Percentiles rank a stretch among this genome's conserved stretches.
Evolutionary conservation across 2,113 vertebrate genomes (phyloP).

Genomic region (Microcebus ravelobensis): DNA sequence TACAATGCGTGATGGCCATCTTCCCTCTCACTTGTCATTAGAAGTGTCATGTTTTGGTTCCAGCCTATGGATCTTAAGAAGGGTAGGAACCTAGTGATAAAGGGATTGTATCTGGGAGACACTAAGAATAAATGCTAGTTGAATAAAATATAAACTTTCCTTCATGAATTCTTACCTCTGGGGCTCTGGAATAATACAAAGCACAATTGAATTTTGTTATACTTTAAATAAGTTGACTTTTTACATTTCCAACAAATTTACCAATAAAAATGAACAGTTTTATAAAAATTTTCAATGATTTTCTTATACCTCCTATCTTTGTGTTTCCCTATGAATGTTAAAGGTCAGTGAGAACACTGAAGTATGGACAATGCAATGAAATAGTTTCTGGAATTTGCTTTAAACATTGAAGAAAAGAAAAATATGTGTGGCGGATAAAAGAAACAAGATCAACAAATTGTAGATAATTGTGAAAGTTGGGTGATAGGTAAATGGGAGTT

Average conservation of each 20-base stretch:
- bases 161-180: neutral
- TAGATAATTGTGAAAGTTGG: neutral
- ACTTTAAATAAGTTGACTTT: neutral
- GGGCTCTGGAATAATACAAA: neutral
- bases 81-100: slow-evolving; percentile 52
- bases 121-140: neutral
- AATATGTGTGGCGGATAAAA: neutral
- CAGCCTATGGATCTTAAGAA: slow-evolving; percentile 41
- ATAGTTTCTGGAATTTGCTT: neutral
- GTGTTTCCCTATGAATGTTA: neutral
- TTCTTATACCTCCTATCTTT: neutral
- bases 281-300: neutral
- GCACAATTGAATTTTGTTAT: neutral
- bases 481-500: neutral
- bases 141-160: slow-evolving; percentile 32
- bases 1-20: slow-evolving; percentile 50
- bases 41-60: slow-evolving; percentile 68
- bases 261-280: neutral
- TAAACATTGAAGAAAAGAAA: neutral
- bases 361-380: neutral
- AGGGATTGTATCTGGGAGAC: slow-evolving; percentile 73
- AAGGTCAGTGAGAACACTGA: neutral
- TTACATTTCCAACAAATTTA: slow-evolving; percentile 32
- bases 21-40: slow-evolving; percentile 37
- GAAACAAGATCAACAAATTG: neutral